Evolutionary conservation across 2,113 vertebrate species (phyloP).

Genomic region (Potamarius usumacintae): DNA sequence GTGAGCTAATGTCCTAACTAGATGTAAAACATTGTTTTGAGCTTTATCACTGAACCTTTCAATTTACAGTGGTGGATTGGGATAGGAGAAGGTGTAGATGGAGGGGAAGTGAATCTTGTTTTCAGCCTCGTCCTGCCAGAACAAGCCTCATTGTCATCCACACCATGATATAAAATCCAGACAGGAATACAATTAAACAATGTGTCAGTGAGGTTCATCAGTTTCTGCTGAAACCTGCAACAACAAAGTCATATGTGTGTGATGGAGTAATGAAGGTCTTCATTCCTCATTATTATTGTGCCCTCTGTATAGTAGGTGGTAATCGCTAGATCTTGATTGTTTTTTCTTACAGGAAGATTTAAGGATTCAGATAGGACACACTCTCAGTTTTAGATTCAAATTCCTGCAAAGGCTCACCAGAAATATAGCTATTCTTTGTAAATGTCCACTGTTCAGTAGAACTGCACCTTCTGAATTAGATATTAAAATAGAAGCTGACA

Average conservation of each 20-base stretch:
- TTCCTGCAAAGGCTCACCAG: background rate
- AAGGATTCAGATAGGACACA: background rate
- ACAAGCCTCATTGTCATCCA: background rate
- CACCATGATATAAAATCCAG: constrained; percentile 19
- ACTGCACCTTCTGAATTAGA: background rate
- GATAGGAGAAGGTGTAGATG: constrained; percentile 30
- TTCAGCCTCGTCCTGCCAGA: constrained; percentile 40
- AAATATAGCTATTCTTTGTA: background rate
- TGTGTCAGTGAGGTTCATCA: background rate
- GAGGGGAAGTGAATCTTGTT: constrained; percentile 20
- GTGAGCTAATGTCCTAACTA: constrained; percentile 22
- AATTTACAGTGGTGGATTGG: background rate
- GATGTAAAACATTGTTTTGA: constrained; percentile 1
- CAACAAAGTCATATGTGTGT: background rate
- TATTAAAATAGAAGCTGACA: background rate
- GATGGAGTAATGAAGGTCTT: background rate
- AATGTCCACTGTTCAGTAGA: background rate
- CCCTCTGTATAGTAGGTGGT: background rate
- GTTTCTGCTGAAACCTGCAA: constrained; percentile 1
- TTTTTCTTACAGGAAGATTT: background rate
- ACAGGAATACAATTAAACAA: constrained; percentile 14
- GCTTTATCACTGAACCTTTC: constrained; percentile 1
- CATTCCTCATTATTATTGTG: background rate
- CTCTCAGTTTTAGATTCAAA: background rate
- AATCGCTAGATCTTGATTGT: background rate